Evolutionary conservation across 2,888 invertebrate species (phyloP).

Genomic region (Drosophila nr. medialis): DNA sequence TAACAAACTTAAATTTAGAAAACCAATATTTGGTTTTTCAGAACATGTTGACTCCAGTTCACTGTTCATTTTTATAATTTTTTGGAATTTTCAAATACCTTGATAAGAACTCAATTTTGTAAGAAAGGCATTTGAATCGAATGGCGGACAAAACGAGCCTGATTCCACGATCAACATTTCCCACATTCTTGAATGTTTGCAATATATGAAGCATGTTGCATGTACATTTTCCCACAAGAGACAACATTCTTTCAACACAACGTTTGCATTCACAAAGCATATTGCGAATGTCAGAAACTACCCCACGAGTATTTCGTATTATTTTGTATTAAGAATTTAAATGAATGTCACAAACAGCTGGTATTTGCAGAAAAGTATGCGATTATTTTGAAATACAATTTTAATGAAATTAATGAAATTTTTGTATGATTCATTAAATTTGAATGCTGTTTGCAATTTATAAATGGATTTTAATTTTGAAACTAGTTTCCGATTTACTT

Average conservation of each 20-base stretch:
- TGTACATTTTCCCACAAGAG: neutral
- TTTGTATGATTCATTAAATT: neutral
- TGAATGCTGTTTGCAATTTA: no score
- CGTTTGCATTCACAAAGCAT: neutral
- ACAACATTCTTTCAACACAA: neutral
- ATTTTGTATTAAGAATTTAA: no score
- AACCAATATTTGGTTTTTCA: neutral
- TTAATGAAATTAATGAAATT: neutral
- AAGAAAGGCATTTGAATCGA: neutral
- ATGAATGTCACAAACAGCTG: neutral
- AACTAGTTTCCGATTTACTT: neutral
- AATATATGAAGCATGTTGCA: neutral
- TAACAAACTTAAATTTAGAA: no score
- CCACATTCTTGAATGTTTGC: neutral
- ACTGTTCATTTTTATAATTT: neutral
- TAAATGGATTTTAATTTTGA: neutral
- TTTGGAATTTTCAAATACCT: neutral
- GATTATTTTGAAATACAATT: neutral
- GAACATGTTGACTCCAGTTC: neutral
- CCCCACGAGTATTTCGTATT: neutral
- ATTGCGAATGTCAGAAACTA: neutral
- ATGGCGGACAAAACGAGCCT: neutral
- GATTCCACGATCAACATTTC: neutral
- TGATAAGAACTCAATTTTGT: neutral
- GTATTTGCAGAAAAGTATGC: neutral